These are phyloP conservation scores for Mus spretus DNA, from an alignment of 2,797 vertebrate genomes.

Conservation along the genomic window DNA sequence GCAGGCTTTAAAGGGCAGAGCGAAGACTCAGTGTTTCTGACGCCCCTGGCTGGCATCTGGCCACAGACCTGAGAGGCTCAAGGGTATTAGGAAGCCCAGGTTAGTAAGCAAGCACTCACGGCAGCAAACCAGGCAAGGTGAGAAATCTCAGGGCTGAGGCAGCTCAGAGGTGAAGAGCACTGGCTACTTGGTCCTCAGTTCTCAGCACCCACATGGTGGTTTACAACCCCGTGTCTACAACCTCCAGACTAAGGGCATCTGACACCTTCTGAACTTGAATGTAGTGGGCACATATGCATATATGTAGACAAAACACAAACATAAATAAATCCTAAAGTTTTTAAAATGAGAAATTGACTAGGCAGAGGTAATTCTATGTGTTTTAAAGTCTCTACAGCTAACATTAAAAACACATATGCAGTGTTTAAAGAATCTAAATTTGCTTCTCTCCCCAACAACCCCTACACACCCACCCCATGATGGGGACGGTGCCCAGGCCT, in stretches of 20 bases:
- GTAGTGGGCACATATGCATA: neutral
- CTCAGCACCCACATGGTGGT: neutral
- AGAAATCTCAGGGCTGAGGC: neutral
- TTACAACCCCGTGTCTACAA: neutral
- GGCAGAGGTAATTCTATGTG: neutral
- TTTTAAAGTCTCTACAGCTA: constrained; percentile 34
- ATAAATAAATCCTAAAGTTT: neutral
- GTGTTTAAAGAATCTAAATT: constrained; percentile 39
- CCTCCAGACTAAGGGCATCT: neutral
- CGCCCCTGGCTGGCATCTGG: neutral
- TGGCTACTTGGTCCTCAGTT: neutral
- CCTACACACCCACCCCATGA: neutral
- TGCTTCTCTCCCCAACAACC: neutral
- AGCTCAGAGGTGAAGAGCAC: neutral
- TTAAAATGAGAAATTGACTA: neutral
- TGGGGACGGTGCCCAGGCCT: no score
- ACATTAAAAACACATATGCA: neutral
- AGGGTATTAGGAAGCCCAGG: neutral
- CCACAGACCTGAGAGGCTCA: neutral
- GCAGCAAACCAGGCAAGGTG: neutral
- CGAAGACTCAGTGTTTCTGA: neutral
- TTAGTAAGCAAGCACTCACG: neutral
- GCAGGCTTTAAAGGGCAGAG: neutral
- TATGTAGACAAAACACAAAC: neutral
- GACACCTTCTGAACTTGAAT: neutral